Conservation (phyloP, 1,140 invertebrate species). For the Drosophila funebris region DNA sequence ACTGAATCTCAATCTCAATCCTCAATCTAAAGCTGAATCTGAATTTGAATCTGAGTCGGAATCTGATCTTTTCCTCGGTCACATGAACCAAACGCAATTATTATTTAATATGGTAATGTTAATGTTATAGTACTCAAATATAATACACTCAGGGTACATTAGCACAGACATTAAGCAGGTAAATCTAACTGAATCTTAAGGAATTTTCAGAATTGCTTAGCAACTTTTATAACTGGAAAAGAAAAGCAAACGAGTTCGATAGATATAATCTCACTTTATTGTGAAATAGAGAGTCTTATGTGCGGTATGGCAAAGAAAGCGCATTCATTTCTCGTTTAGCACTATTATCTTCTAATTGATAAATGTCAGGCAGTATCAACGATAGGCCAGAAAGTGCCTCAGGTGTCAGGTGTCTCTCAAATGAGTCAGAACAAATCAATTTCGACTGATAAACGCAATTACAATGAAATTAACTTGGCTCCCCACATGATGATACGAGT, state of each 20-base stretch:
- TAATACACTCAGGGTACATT: not conserved
- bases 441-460: constrained; percentile 13
- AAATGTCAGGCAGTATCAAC: constrained; percentile 2
- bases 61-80: not conserved
- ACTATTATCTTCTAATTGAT: constrained; percentile 12
- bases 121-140: not conserved
- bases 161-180: too few species aligned
- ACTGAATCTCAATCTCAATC: too few species aligned
- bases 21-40: too few species aligned
- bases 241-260: not conserved
- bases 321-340: constrained; percentile 6
- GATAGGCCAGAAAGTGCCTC: constrained; percentile 12
- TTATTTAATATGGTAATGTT: constrained; percentile 8
- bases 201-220: not conserved
- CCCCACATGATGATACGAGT: not conserved
- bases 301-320: not conserved
- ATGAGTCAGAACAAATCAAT: constrained; percentile 1
- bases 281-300: not conserved
- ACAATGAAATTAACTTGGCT: not conserved
- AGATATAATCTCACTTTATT: not conserved
- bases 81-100: constrained; percentile 1
- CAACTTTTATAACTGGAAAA: too few species aligned
- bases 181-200: too few species aligned
- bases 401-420: constrained; percentile 42
- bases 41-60: too few species aligned